Evolutionary conservation across 1,140 invertebrate species (phyloP).

Genomic region (Orius laevigatus): DNA sequence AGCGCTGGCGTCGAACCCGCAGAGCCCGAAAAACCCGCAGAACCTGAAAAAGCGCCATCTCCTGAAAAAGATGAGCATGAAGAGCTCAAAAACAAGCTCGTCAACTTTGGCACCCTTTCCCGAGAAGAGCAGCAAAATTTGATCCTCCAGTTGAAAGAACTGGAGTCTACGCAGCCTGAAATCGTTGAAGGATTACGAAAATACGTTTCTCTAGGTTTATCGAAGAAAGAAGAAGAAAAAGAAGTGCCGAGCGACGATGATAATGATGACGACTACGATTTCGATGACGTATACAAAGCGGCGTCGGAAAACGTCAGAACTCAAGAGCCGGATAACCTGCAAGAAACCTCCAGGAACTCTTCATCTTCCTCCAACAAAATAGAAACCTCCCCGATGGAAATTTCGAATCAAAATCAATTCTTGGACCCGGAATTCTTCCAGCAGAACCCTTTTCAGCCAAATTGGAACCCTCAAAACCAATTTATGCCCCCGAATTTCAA

Average conservation of each 20-base stretch:
- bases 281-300: slow-evolving; percentile 47
- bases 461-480: no score
- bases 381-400: no score
- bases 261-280: slow-evolving; percentile 48
- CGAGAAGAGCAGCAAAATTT: slow-evolving; percentile 60
- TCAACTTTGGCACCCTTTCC: slow-evolving; percentile 60
- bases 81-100: slow-evolving; percentile 53
- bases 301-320: slow-evolving; percentile 43
- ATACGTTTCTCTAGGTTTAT: slow-evolving; percentile 38
- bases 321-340: no score
- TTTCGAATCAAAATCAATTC: no score
- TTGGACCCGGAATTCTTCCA: no score
- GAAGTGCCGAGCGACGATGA: slow-evolving; percentile 29
- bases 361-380: no score
- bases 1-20: slow-evolving; percentile 1
- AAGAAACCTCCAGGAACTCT: no score
- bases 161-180: slow-evolving; percentile 49
- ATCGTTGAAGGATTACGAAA: slow-evolving; percentile 51
- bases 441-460: no score
- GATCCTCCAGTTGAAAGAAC: slow-evolving; percentile 57
- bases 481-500: no score
- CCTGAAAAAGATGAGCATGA: slow-evolving; percentile 32
- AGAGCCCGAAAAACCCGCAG: not conserved
- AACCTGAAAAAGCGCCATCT: not conserved
- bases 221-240: not conserved